Conservation (phyloP, 2,797 vertebrate species). For the Amazona ochrocephala region DNA sequence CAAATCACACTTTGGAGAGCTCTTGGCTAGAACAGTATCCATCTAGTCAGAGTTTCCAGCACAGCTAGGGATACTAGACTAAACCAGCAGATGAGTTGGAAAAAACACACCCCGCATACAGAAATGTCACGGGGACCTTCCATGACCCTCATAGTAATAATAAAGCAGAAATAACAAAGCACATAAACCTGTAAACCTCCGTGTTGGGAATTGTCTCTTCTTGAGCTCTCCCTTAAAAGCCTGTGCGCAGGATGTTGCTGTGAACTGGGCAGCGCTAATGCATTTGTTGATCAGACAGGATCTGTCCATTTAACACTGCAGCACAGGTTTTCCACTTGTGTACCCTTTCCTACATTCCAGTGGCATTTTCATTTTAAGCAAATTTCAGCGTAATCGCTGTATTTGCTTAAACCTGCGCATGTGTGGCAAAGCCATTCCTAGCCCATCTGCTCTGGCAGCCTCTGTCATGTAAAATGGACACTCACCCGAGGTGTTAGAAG, state of each 20-base stretch:
- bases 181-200: neutral
- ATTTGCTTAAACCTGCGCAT: constrained; percentile 67
- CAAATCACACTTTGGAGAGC: neutral
- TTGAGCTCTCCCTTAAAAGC: neutral
- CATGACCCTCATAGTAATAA: neutral
- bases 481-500: constrained; percentile 13
- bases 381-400: constrained; percentile 62
- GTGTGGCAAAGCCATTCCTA: constrained; percentile 20
- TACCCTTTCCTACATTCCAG: constrained; percentile 55
- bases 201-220: neutral
- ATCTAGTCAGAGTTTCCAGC: constrained; percentile 56
- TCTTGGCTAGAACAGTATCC: neutral
- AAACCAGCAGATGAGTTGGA: neutral
- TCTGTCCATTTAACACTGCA: constrained; percentile 22
- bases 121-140: neutral
- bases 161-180: neutral
- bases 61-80: neutral
- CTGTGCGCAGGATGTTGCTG: neutral
- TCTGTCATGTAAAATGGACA: neutral
- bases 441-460: constrained; percentile 38
- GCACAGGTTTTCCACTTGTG: constrained; percentile 55
- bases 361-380: constrained; percentile 64
- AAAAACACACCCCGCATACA: neutral
- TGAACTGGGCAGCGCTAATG: neutral
- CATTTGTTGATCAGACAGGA: constrained; percentile 35